A percentile compares a stretch with the other conserved stretches of the same genome.
Conservation (phyloP, 2,113 vertebrate species). For the Numida meleagris region DNA sequence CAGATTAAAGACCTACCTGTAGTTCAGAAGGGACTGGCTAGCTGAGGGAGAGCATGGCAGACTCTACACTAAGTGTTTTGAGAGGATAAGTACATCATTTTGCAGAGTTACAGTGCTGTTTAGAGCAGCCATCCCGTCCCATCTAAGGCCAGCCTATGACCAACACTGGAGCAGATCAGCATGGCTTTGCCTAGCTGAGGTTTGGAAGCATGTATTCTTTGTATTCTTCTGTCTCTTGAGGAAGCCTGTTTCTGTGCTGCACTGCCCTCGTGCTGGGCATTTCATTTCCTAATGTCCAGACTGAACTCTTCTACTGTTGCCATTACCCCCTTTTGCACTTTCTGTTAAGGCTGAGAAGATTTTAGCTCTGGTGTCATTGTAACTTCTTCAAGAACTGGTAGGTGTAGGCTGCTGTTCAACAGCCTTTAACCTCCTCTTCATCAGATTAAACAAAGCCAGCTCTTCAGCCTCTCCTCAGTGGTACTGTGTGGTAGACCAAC, state of each 20-base stretch:
- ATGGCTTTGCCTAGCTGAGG: background rate
- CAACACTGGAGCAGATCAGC: background rate
- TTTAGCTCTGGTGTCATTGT: background rate
- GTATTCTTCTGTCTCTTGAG: background rate
- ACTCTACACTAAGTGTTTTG: background rate
- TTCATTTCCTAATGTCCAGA: background rate
- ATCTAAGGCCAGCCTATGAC: background rate
- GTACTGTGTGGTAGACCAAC: background rate
- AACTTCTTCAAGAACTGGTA: background rate
- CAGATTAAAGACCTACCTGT: background rate
- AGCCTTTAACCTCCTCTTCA: background rate
- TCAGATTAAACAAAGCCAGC: background rate
- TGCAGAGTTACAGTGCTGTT: background rate
- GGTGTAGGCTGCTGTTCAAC: background rate
- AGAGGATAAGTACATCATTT: background rate
- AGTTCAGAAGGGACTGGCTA: background rate
- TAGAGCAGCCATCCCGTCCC: background rate
- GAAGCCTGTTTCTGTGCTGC: background rate
- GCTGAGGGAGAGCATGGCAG: fast-evolving
- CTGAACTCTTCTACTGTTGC: background rate
- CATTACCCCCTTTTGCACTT: background rate
- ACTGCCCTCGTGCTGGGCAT: background rate
- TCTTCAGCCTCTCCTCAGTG: background rate
- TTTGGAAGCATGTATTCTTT: background rate
- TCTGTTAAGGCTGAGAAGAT: background rate